phyloP scores from a whole-genome alignment of 2,113 vertebrate genomes.

The Antechinus flavipes region DNA sequence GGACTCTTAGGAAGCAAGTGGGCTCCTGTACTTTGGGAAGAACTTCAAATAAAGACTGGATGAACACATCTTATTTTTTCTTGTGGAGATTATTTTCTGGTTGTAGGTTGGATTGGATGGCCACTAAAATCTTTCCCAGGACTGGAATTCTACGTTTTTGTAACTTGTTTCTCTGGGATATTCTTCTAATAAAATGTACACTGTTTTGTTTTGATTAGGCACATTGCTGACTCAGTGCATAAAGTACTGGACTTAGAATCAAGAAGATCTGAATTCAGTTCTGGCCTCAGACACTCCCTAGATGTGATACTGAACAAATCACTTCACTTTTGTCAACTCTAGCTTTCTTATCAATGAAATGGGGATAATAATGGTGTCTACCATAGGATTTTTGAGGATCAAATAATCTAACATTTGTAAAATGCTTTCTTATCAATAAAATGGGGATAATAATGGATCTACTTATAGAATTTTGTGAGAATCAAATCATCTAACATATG shows the following conservation, averaged over 20 bases:
- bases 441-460: no score
- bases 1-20: neutral
- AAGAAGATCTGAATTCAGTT: neutral
- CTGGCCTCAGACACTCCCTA: neutral
- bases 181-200: neutral
- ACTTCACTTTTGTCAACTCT: neutral
- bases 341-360: neutral
- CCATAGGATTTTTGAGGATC: no score
- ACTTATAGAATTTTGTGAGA: no score
- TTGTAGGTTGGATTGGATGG: neutral
- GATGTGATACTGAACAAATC: neutral
- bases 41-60: neutral
- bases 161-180: neutral
- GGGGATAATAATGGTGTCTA: no score
- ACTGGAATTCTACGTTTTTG: neutral
- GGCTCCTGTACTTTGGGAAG: neutral
- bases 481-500: no score
- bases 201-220: no score
- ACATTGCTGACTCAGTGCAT: neutral
- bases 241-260: neutral
- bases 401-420: no score
- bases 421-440: no score
- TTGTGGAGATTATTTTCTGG: neutral
- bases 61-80: neutral
- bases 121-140: neutral